A percentile compares a stretch with the other conserved stretches of the same genome.
phyloP scores from a whole-genome alignment of 1,140 invertebrate species.

The Sycophila sp. region DNA sequence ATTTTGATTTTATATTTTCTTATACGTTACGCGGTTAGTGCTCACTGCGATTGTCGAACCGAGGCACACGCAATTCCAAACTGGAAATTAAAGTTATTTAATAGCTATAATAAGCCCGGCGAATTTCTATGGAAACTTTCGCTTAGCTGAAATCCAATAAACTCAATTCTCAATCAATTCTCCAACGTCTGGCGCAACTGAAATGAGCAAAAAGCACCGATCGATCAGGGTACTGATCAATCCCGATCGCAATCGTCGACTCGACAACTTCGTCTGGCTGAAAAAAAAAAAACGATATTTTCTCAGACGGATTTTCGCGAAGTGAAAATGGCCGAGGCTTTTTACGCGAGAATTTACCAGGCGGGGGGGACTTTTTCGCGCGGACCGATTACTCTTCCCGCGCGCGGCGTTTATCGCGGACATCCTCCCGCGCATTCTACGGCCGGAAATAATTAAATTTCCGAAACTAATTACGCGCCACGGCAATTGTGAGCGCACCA shows the following conservation, averaged over 20 bases:
- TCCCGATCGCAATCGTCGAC: neutral
- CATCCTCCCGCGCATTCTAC: neutral
- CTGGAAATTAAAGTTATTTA: no score
- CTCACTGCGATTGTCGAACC: no score
- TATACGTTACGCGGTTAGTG: no score
- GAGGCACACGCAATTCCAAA: no score
- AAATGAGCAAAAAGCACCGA: neutral
- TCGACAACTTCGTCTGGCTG: neutral
- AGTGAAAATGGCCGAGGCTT: neutral
- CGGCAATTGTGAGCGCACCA: conserved; percentile 52
- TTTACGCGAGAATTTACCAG: neutral
- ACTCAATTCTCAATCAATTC: no score
- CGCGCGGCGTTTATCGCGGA: conserved; percentile 25
- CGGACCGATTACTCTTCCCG: conserved; percentile 10
- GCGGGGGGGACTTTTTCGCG: neutral
- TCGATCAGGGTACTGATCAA: neutral
- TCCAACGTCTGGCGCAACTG: no score
- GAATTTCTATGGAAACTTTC: no score
- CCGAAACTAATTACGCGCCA: conserved; percentile 55
- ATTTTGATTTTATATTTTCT: no score
- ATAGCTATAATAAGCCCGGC: no score
- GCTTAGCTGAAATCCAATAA: no score
- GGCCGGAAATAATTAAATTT: conserved; percentile 57
- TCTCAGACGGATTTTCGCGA: neutral
- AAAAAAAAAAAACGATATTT: neutral